Evolutionary conservation across 37 sponge, comb jelly and placozoan species (phyloP).

Genomic region (Ianthella basta): DNA sequence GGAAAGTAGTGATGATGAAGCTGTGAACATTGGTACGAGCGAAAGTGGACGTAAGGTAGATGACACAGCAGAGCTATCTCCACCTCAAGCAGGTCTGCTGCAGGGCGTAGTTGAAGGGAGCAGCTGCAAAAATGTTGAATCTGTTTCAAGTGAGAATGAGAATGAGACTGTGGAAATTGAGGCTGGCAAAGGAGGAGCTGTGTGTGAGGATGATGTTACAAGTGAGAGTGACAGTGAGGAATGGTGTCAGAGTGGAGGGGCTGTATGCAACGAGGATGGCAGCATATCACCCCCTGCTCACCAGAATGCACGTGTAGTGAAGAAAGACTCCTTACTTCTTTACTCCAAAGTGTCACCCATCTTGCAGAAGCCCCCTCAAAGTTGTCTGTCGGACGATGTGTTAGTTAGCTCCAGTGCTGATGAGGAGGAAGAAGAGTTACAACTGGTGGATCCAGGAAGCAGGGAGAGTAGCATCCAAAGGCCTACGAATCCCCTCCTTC

Average conservation of each 20-base stretch:
- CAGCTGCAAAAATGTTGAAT: not conserved
- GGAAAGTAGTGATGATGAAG: not conserved
- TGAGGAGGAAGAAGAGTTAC: not conserved
- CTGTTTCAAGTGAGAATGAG: not conserved
- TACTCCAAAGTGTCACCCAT: no score
- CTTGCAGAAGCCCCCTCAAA: no score
- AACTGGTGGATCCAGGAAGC: no score
- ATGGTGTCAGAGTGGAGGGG: no score
- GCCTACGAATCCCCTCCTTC: not conserved
- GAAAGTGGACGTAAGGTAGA: not conserved
- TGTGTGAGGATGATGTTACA: not conserved
- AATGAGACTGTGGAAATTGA: not conserved
- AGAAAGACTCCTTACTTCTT: no score
- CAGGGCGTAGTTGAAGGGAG: not conserved
- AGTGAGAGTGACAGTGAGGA: slow-evolving; percentile 15
- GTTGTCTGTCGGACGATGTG: not conserved
- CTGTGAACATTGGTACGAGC: not conserved
- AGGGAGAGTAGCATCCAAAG: not conserved
- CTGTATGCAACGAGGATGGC: no score
- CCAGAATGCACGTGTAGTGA: no score
- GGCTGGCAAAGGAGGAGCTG: not conserved
- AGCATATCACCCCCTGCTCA: no score
- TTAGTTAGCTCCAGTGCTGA: not conserved
- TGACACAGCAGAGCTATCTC: not conserved
- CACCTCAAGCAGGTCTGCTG: not conserved